Evolutionary conservation across 2,888 invertebrate genomes (phyloP), one percentile per base, ranked within the genome.

Genomic region (Drosophila atroscutellata): DNA sequence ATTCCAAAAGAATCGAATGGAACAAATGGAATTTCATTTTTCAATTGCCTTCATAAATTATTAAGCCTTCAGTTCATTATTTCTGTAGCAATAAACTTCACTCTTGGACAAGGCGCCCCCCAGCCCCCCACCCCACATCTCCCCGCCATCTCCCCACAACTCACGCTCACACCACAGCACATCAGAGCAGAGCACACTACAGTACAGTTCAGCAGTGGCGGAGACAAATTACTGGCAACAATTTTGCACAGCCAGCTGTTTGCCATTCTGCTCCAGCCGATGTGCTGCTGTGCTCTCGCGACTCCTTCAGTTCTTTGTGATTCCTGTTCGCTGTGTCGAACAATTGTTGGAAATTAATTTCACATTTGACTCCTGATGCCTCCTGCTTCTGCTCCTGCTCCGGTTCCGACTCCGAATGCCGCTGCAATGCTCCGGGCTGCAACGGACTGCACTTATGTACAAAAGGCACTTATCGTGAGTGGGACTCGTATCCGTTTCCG

Each of bases 321-420:
- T 77, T 83, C 72, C 77, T 77, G 77, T 67, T 67, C 72, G 57
- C 64, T 74, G 71, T 80, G 82, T 77, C 83, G 80, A 82, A 82
- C 82, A 85, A 82, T 85, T 82, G 80, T 70, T 83, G 65, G 70
- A 83, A 85, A 83, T 83, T 83, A 83, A 83, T 83, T 83, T 83
- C 83, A 80, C 77, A 85, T 85, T 85, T 83, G 83, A 83, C 82
- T 85, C 77, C 74, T 70, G 77, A 32, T 73, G 68, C 73, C 71
- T 63, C 47, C 62, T 56, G 47, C 54, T 39, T 55, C 59, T 9
- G 28, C 42, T 26, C 26, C 24, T 24, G 18, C n/a, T 34, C 2
- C 45, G 15, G 2, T 45, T 45, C 0, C 32, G 20, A 26, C 15
- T 26, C 3, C 28, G 34, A 45, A 45, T 8, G 24, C 52, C 26